Base-by-base conservation (phyloP, 2,113 vertebrate species). In the Mohoua ochrocephala region DNA sequence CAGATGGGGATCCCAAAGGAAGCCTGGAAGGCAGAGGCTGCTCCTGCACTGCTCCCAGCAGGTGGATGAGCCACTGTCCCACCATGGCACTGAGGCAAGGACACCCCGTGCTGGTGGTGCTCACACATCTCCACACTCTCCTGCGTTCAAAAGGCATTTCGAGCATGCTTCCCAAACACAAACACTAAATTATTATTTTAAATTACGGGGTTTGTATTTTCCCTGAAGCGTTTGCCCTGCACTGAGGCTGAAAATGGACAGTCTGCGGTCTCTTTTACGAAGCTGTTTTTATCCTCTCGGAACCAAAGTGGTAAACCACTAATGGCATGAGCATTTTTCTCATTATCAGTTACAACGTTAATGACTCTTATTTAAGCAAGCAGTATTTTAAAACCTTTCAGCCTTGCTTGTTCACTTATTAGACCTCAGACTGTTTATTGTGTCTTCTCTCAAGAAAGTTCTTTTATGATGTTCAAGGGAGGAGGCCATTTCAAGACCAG, bases 251-350 rank as follows among this genome's bases (percentile, higher is more conserved):
- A 52, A 93, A 95, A 86, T 67, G 91, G 94, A 94, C 93, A 95
- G 70, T 75, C 87, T 95, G 94, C 65, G 94, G 93, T 94, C 68
- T 91, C 84, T 95, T 95, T 96, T 91, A 95, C 70, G 54, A 93
- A 95, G 76, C 49, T 95, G 89, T 49, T 97, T 96, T 95, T 85
- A 96, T 95, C 81, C 89, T 94, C 93, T 74, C 3, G 0, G 84
- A 97, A 95, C 94, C 94, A 75, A 93, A 97, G 84, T 78, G 96
- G 97, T 95, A 95, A 97, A 94, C 96, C 96, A 94, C 96, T 96
- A 95, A 97, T 63, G 56, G 67, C 82, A 83, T 33, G 31, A 87
- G 64, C 89, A 42, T 95, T 96, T 96, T 96, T 94, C 96, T 96
- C 96, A 96, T 97, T 96, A 95, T 95, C 96, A 97, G 89, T 90